Base-by-base conservation (phyloP, 1,140 invertebrate species). In the Zeugodacus cucurbitae region DNA sequence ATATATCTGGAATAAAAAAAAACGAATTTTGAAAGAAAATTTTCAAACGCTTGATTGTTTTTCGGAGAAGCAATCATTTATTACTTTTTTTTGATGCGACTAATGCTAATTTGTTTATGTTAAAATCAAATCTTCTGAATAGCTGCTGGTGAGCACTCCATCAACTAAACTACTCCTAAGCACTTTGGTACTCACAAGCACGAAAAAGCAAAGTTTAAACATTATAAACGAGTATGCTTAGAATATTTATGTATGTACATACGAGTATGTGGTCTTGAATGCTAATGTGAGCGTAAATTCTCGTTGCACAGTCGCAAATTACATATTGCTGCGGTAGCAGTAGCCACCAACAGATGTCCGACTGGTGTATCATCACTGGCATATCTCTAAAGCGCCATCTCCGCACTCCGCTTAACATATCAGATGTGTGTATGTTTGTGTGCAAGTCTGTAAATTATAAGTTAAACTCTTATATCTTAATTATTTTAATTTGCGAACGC, bases 401-500 rank as follows among this genome's bases (percentile, higher is more conserved):
- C 74, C 74, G 41, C 44, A 29, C 10, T 14, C 7, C 7, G 26
- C 74, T 82, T 11, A 17, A 14, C 41, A 82, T 26, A 82, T n/a
- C 8, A 82, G 17, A 82, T 26, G 22, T 82, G 14, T 2, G 14
- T 48, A 1, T 48, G 41, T 48, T 10, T 48, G 10, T 70, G 37
- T 26, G 32, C 10, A 74, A 41, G 5, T 37, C 6, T n/a, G 32
- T n/a, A 78, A 22, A 41, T 44, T 74, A 74, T 54, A 67, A n/a
- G 20, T 82, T 82, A 82, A 44, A n/a, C 37, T 48, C n/a, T 41
- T 82, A 48, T 48, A 48, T 48, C 41, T 82, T 82, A 82, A 82
- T 82, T 82, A 82, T 82, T 82, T 82, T 82, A 82, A 82, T 82
- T 82, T 82, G 74, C 44, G 22, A 48, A 82, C 29, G n/a, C n/a